phyloP scores from a whole-genome alignment of 2,797 vertebrate species.

The Allenopithecus nigroviridis region DNA sequence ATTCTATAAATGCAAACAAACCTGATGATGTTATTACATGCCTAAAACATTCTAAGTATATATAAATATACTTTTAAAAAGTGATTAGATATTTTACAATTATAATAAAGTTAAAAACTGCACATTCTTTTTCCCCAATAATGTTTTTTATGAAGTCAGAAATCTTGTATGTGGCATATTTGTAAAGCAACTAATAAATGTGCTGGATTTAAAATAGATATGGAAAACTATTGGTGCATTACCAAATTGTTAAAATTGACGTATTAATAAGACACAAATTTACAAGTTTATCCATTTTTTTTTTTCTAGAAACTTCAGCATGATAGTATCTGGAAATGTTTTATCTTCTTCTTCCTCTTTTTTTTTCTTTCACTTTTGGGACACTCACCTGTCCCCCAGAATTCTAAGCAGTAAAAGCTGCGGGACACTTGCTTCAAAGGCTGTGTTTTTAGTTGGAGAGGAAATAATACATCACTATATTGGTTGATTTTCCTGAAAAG shows the following conservation, averaged over 20 bases:
- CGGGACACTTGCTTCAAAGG: background rate
- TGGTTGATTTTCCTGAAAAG: background rate
- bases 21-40: background rate
- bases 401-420: background rate
- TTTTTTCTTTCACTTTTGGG: background rate
- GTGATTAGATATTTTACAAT: background rate
- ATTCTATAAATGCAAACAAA: background rate
- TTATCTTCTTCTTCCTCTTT: background rate
- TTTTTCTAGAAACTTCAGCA: background rate
- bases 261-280: background rate
- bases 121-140: background rate
- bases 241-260: constrained; percentile 16
- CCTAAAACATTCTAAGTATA: background rate
- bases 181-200: background rate
- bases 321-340: background rate
- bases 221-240: background rate
- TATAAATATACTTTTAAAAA: background rate
- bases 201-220: constrained; percentile 8
- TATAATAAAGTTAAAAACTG: background rate
- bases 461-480: background rate
- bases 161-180: background rate
- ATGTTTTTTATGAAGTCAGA: background rate
- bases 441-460: background rate
- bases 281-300: background rate
- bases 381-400: background rate